Conservation (phyloP, 1,140 invertebrate genomes). For the Bombus terrestris region DNA sequence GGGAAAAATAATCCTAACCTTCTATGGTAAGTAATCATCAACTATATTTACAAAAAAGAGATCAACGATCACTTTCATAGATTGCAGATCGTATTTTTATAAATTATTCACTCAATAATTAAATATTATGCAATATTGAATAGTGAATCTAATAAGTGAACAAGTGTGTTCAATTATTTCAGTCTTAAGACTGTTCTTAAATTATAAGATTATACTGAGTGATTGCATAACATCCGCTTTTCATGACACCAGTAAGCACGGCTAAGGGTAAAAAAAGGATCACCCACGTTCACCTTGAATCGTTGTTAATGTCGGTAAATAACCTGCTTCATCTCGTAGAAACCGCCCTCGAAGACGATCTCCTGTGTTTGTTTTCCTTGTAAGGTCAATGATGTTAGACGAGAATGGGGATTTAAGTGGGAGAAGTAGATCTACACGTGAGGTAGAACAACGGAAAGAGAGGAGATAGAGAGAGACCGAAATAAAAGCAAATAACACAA, state of each 20-base stretch:
- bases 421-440: neutral
- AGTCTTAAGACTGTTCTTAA: neutral
- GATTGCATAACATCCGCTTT: conserved; percentile 30
- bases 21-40: neutral
- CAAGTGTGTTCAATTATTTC: neutral
- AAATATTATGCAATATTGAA: no score
- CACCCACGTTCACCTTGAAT: conserved; percentile 22
- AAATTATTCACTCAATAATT: no score
- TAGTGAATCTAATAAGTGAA: neutral
- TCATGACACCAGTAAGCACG: neutral
- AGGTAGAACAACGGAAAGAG: neutral
- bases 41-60: neutral
- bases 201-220: neutral
- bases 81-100: no score
- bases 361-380: conserved; percentile 55
- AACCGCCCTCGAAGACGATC: conserved; percentile 13
- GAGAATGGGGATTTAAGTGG: conserved; percentile 6
- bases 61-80: no score
- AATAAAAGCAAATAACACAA: neutral
- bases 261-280: neutral
- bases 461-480: neutral
- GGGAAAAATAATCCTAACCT: neutral
- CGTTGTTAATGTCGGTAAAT: neutral
- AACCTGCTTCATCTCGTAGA: neutral
- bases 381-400: conserved; percentile 51